These are phyloP conservation scores for Dryadula phaetusa DNA, from an alignment of 2,888 invertebrate genomes.

Conservation along the genomic window DNA sequence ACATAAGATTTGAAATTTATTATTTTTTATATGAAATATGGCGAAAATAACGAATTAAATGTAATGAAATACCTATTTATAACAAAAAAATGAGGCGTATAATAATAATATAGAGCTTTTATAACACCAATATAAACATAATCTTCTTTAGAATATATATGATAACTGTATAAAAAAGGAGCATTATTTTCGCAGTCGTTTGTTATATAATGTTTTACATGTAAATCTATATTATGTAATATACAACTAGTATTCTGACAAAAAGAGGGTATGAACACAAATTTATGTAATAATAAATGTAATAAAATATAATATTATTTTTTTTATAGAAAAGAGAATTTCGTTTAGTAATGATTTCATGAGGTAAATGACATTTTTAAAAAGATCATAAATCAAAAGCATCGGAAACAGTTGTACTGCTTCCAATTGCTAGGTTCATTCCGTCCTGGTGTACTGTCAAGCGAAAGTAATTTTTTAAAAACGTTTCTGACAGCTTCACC, in stretches of 20 bases:
- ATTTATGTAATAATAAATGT: background rate
- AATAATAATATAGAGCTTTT: too few relatives aligned
- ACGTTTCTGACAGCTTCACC: conserved; percentile 65
- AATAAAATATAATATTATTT: background rate
- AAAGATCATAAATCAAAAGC: conserved; percentile 42
- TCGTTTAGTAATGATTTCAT: background rate
- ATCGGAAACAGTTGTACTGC: conserved; percentile 52
- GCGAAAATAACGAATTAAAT: background rate
- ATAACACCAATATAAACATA: too few relatives aligned
- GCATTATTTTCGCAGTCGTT: too few relatives aligned
- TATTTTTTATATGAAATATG: background rate
- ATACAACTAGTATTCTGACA: background rate
- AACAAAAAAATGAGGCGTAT: too few relatives aligned
- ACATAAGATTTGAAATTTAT: background rate
- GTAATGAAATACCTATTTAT: too few relatives aligned
- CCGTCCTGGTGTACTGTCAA: conserved; percentile 59
- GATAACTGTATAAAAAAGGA: too few relatives aligned
- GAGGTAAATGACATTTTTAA: conserved; percentile 14
- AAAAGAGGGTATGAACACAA: background rate
- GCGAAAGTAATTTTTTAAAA: conserved; percentile 73
- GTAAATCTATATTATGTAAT: too few relatives aligned
- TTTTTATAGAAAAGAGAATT: background rate
- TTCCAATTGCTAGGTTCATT: conserved; percentile 58
- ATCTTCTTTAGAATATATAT: too few relatives aligned
- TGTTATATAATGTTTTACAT: too few relatives aligned